Evolutionary conservation across 2,797 vertebrate genomes (phyloP).

Genomic region (Sphenopsis melanotis): DNA sequence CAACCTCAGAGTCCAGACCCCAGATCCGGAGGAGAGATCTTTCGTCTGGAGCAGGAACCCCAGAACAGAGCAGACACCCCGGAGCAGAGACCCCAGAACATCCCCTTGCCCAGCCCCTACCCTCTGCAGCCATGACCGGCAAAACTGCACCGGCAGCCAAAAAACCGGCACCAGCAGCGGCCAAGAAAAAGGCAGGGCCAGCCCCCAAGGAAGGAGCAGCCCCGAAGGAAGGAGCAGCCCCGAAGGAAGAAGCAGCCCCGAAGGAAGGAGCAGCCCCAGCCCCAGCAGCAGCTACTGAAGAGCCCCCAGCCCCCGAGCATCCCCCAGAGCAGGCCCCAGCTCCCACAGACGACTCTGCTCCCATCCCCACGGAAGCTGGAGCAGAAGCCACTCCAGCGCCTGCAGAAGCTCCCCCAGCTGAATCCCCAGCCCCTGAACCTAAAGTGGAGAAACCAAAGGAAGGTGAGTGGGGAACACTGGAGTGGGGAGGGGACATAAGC

Average conservation of each 20-base stretch:
- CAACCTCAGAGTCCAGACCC: fast-evolving
- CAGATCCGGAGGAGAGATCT: neutral
- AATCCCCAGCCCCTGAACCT: neutral
- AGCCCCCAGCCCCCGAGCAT: neutral
- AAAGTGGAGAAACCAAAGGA: slow-evolving; percentile 17
- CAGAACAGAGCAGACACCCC: neutral
- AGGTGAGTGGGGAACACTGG: slow-evolving; percentile 20
- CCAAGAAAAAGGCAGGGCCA: slow-evolving; percentile 16
- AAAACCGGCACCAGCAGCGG: slow-evolving; percentile 46
- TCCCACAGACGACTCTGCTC: neutral
- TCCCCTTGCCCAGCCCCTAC: neutral
- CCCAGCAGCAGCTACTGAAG: slow-evolving; percentile 45
- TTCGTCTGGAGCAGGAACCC: neutral
- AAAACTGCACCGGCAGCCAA: slow-evolving; percentile 71
- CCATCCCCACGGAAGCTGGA: neutral
- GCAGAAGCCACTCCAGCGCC: neutral
- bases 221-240: slow-evolving; percentile 61
- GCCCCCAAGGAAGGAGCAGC: neutral
- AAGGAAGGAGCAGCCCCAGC: slow-evolving; percentile 68
- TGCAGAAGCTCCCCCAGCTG: slow-evolving; percentile 10
- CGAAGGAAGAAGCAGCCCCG: neutral
- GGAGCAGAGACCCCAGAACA: neutral
- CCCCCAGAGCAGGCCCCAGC: neutral
- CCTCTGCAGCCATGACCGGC: slow-evolving; percentile 71
- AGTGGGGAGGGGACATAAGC: neutral